Conservation (phyloP, 2,797 vertebrate genomes). For the Rhinoraja longicauda region DNA sequence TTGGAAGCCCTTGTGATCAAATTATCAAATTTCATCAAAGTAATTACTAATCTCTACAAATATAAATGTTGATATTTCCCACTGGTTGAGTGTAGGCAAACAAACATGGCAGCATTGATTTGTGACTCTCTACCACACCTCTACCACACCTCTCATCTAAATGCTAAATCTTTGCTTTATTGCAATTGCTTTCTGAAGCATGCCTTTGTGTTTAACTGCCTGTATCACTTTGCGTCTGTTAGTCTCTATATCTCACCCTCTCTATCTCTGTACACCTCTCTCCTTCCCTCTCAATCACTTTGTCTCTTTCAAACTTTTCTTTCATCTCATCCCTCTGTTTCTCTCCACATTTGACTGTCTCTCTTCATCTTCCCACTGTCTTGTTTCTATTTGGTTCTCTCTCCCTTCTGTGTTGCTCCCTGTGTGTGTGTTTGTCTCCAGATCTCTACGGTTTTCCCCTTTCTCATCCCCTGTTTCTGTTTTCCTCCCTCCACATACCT, state of each 20-base stretch:
- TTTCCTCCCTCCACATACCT: too few relatives aligned
- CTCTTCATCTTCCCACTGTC: too few relatives aligned
- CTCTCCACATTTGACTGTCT: too few relatives aligned
- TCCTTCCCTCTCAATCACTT: not conserved
- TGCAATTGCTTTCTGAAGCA: not conserved
- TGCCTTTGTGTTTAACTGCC: not conserved
- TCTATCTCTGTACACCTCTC: not conserved
- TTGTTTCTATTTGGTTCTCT: too few relatives aligned
- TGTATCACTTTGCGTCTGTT: not conserved
- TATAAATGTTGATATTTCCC: not conserved
- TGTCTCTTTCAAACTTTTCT: too few relatives aligned
- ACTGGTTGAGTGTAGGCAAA: not conserved
- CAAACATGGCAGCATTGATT: not conserved
- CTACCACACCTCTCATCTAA: too few relatives aligned
- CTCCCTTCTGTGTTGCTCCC: too few relatives aligned
- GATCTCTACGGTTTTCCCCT: too few relatives aligned
- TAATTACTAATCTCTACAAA: not conserved
- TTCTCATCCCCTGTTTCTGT: too few relatives aligned
- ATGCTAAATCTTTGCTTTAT: not conserved
- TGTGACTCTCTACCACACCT: not conserved
- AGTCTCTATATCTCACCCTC: not conserved
- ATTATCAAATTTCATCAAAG: not conserved
- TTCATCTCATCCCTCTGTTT: too few relatives aligned
- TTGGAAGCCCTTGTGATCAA: not conserved
- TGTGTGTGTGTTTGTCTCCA: too few relatives aligned